Evolutionary conservation across 1,140 invertebrate species (phyloP), one percentile per base, ranked within the genome.

Genomic region (Physella acuta): DNA sequence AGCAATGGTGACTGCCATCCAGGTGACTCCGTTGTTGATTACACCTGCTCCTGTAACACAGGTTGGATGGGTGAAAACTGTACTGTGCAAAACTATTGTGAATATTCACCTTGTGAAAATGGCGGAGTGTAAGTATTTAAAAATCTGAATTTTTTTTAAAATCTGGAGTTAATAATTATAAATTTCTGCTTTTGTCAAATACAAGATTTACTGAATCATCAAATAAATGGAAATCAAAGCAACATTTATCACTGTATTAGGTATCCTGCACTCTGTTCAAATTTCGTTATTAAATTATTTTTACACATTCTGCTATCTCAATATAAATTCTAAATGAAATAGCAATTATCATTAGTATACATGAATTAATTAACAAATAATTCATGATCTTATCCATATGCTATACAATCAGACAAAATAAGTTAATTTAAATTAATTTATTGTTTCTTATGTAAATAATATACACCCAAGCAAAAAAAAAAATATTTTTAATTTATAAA

Each of bases 31-130:
- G 3, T 36, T 4, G 4, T 14, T 4, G 36, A 24, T 33, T 67
- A 56, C 52, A 36, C 64, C 4, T 67, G 64, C n/a, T 5, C 2
- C 31, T 67, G 64, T 39, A 11, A 24, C 0, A 0, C 2, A 3
- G 64, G 39, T 14, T 67, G 64, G 64, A 0, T 5, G n/a, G 64
- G 64, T 14, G 14, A 33, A 1, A 36, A 55, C 34, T 67, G 64
- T 56, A 49, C 51, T 24, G 4, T 33, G 11, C 51, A 49, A 20
- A 34, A 67, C 36, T 20, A n/a, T 8, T 67, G 64, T 26, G 51
- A 3, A 36, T 37, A 14, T 30, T 1, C 4, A 0, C 51, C 64
- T 37, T 67, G 64, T 26, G 0, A 14, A 56, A 67, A 67, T 30
- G 26, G 26, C 20, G 44, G 11, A 3, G 24, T 3, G 62, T 65